These are phyloP conservation scores for Chloroclystis v-ata DNA, from an alignment of 2,888 invertebrate species.

Conservation along the genomic window DNA sequence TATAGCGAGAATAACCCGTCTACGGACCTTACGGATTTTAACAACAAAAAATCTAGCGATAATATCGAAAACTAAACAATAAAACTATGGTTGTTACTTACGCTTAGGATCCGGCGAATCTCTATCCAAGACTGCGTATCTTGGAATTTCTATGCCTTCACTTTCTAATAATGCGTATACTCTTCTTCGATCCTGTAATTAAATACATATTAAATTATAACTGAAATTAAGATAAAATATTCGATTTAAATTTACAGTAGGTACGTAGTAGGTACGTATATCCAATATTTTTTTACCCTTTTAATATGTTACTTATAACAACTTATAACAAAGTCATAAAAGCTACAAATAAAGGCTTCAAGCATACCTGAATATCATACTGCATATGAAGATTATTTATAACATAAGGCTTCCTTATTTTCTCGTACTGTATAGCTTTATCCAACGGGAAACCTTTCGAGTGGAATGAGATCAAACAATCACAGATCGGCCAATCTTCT, in stretches of 20 bases:
- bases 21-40: no score
- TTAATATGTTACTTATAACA: no score
- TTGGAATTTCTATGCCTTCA: slow-evolving; percentile 97
- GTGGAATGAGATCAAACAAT: slow-evolving; percentile 98
- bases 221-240: no score
- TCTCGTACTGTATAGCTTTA: slow-evolving; percentile 97
- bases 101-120: slow-evolving; percentile 94
- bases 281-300: no score
- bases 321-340: background rate
- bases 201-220: background rate
- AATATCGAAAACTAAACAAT: no score
- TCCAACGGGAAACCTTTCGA: slow-evolving; percentile 99
- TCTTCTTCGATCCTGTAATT: slow-evolving; percentile 87
- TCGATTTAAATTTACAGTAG: no score
- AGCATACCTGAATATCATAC: slow-evolving; percentile 93
- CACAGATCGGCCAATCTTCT: slow-evolving; percentile 98
- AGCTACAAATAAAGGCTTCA: background rate
- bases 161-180: slow-evolving; percentile 96
- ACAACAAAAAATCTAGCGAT: no score
- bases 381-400: slow-evolving; percentile 99
- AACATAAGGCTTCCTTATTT: slow-evolving; percentile 94
- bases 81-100: no score
- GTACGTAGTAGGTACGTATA: no score
- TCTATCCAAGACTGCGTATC: slow-evolving; percentile 97
- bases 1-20: no score